These are phyloP conservation scores for Apoderus coryli DNA, from an alignment of 2,888 invertebrate genomes.

Conservation along the genomic window DNA sequence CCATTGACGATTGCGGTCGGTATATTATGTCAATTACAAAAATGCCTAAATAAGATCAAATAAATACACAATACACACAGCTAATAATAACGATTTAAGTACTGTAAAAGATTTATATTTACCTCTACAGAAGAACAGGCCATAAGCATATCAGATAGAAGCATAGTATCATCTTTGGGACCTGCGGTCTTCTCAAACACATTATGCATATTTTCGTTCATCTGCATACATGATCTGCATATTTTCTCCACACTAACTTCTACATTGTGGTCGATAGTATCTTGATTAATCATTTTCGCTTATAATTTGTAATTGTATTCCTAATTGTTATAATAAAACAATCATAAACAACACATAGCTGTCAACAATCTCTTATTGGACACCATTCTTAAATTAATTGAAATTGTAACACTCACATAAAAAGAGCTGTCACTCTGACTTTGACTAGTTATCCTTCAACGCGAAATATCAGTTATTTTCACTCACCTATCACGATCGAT, in stretches of 20 bases:
- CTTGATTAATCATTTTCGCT: slow-evolving; percentile 25
- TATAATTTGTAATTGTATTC: not conserved
- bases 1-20: too few species aligned
- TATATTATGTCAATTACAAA: too few species aligned
- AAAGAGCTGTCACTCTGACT: too few species aligned
- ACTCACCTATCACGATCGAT: too few species aligned
- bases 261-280: too few species aligned
- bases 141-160: slow-evolving; percentile 32
- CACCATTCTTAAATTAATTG: too few species aligned
- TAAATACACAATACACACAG: too few species aligned
- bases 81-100: not conserved
- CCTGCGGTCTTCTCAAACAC: slow-evolving; percentile 28
- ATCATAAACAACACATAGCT: not conserved
- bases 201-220: slow-evolving; percentile 28
- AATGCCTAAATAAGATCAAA: too few species aligned
- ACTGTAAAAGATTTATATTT: slow-evolving; percentile 14
- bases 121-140: slow-evolving; percentile 32
- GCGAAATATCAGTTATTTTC: too few species aligned
- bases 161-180: slow-evolving; percentile 23
- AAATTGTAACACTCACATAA: too few species aligned
- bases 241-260: slow-evolving; percentile 29
- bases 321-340: slow-evolving; percentile 1
- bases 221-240: slow-evolving; percentile 32
- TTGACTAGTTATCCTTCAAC: too few species aligned
- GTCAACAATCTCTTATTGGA: not conserved